These are phyloP conservation scores for Ctenosaura bakeri DNA, from an alignment of 2,797 vertebrate species.

Conservation along the genomic window DNA sequence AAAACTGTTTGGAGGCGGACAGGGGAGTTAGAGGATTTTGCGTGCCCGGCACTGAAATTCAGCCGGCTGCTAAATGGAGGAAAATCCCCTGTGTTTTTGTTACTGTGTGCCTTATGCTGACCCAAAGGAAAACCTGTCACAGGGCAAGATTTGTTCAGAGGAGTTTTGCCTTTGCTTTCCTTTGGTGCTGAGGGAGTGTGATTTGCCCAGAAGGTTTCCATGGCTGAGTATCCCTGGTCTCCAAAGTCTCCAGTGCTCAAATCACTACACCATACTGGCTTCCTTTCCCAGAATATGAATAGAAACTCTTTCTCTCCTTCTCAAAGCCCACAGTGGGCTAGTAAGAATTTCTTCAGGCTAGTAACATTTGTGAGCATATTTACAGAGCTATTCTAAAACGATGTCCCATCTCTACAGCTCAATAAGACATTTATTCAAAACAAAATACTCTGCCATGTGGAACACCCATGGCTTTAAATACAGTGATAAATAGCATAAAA, in stretches of 20 bases:
- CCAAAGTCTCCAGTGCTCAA: too few species aligned
- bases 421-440: conserved; percentile 60
- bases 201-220: too few species aligned
- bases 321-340: not conserved
- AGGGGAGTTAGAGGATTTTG: not conserved
- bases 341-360: not conserved
- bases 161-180: too few species aligned
- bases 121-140: too few species aligned
- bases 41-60: not conserved
- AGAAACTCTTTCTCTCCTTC: not conserved
- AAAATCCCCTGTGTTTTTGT: not conserved
- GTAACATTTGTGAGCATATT: not conserved
- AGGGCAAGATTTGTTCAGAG: too few species aligned
- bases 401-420: conserved; percentile 44
- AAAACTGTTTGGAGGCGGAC: not conserved
- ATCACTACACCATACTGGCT: not conserved
- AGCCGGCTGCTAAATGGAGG: not conserved
- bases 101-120: too few species aligned
- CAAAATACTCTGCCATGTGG: conserved; percentile 48
- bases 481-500: conserved; percentile 57
- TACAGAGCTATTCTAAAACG: conserved; percentile 48
- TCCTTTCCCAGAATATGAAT: not conserved
- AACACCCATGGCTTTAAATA: conserved; percentile 68
- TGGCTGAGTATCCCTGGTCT: too few species aligned
- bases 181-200: too few species aligned